Evolutionary conservation across 2,797 vertebrate species (phyloP).

Genomic region (Pterois miles): DNA sequence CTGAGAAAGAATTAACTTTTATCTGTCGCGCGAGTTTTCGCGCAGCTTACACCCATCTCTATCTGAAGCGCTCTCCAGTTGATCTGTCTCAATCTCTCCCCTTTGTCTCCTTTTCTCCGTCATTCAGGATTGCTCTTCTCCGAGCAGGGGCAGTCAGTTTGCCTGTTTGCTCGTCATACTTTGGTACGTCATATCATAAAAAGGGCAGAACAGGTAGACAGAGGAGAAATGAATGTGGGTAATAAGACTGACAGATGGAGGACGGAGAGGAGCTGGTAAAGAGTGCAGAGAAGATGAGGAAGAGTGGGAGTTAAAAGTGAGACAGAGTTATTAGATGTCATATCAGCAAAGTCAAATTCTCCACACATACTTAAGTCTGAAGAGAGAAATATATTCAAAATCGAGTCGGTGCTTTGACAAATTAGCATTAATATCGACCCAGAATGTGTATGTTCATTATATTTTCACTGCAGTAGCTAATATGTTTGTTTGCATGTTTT

Average conservation of each 20-base stretch:
- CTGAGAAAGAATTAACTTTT: constrained; percentile 68
- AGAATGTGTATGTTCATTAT: constrained; percentile 14
- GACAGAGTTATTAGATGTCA: constrained; percentile 39
- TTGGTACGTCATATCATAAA: constrained; percentile 43
- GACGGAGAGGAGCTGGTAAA: not conserved
- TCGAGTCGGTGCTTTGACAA: not conserved
- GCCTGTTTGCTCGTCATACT: constrained; percentile 42
- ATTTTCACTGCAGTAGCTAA: not conserved
- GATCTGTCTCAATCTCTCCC: constrained; percentile 52
- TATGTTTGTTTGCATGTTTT: constrained; percentile 10
- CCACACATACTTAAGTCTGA: not conserved
- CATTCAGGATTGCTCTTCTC: constrained; percentile 48
- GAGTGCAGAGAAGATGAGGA: not conserved
- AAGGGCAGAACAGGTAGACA: constrained; percentile 20
- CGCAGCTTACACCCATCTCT: constrained; percentile 65
- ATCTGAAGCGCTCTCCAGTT: constrained; percentile 55
- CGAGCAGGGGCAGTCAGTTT: constrained; percentile 35
- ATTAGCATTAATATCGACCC: constrained; percentile 12
- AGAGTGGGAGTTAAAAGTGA: constrained; percentile 12
- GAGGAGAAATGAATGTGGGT: not conserved
- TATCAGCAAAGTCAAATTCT: constrained; percentile 10
- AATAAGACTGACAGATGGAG: not conserved
- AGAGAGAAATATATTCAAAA: not conserved
- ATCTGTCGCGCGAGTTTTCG: constrained; percentile 72
- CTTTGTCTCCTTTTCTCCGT: constrained; percentile 48